These are phyloP conservation scores for Rhinichthys klamathensis DNA, from an alignment of 2,113 vertebrate genomes.

Conservation along the genomic window DNA sequence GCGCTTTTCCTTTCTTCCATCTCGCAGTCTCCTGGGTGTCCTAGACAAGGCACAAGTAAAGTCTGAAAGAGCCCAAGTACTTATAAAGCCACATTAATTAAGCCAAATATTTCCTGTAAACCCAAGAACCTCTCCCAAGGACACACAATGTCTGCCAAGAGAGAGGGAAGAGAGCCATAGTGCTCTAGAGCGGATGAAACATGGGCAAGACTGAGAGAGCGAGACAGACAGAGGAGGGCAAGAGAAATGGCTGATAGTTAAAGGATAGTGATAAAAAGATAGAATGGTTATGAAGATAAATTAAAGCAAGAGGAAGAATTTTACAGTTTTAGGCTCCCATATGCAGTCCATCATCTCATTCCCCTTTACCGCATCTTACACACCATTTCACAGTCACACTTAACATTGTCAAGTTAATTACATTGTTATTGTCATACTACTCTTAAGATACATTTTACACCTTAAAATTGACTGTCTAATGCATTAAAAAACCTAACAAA, in stretches of 20 bases:
- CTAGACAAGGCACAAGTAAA: conserved; percentile 33
- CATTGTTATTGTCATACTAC: background rate
- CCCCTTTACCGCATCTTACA: background rate
- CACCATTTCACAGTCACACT: background rate
- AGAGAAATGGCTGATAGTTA: conserved; percentile 52
- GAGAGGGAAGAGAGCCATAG: conserved; percentile 36
- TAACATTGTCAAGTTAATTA: background rate
- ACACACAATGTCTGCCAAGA: conserved; percentile 66
- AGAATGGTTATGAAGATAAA: conserved; percentile 47
- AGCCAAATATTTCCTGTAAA: conserved; percentile 75
- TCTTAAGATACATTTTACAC: background rate
- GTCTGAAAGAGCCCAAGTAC: conserved; percentile 33
- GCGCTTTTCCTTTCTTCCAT: conserved; percentile 4
- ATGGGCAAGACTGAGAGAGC: conserved; percentile 38
- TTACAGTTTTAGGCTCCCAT: background rate
- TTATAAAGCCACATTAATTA: conserved; percentile 74
- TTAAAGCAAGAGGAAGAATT: conserved; percentile 25
- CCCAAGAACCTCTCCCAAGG: conserved; percentile 71
- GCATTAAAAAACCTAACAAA: too few relatives aligned
- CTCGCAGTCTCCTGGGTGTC: conserved; percentile 7
- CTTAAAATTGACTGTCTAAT: background rate
- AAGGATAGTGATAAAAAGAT: conserved; percentile 36
- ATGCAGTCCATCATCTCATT: conserved; percentile 13
- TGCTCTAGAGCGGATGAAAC: conserved; percentile 16
- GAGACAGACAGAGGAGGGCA: conserved; percentile 23